Base-by-base conservation (phyloP, 2,888 invertebrate genomes). In the Zaprionus obscuricornis region DNA sequence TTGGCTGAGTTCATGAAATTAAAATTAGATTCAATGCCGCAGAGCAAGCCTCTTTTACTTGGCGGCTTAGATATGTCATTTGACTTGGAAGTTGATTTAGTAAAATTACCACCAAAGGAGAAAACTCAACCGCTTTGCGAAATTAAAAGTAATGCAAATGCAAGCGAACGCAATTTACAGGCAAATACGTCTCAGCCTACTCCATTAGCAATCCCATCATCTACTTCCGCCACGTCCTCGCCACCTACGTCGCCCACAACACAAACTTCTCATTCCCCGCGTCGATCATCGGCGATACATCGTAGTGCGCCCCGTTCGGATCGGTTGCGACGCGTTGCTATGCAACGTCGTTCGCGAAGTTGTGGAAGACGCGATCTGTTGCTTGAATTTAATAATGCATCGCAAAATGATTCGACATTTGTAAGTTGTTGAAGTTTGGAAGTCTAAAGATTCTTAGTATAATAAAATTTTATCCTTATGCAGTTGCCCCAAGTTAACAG, bases 321-420 rank as follows among this genome's bases (percentile, higher is more conserved):
- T 55, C 76, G 76, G 1, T 34, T 77, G 4, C 77, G 77, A 3
- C 86, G 86, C 1, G 52, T 45, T 11, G 86, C 77, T n/a, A 57
- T 77, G 3, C 49, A 58, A 1, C 39, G 77, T 7, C 72, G 76
- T 0, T 83, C 77, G 0, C 72, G 76, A 3, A 83, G 77, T 40
- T 60, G 50, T n/a, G 86, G 76, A 2, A 47, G 57, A n/a, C 75
- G 75, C 2, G 59, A 66, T 22, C 33, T 77, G 20, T 33, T 77
- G 0, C 42, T 18, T 1, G 86, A 79, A 11, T 77, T 85, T n/a
- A 67, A 79, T n/a, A 54, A 50, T 10, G 3, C 4, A 13, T 8
- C 6, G 3, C 5, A 2, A 2, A 16, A 3, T 3, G 7, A n/a
- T 0, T 7, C 2, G 1, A 1, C 4, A 6, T 14, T 3, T 7